Percentiles rank a stretch among this genome's conserved stretches.
Conservation (phyloP, 2,113 vertebrate genomes). For the Chiloscyllium plagiosum region DNA sequence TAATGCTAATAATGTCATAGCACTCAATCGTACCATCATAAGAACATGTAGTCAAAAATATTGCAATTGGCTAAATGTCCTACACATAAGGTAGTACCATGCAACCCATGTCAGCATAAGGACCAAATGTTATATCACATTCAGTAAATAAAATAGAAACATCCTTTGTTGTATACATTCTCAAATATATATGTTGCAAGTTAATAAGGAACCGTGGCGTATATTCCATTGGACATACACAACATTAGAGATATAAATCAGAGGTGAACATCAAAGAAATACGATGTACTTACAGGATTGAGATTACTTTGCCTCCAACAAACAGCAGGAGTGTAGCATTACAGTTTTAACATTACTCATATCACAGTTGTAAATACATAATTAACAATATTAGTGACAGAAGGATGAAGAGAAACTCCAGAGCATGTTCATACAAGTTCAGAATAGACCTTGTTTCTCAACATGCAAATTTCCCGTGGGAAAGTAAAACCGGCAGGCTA, state of each 20-base stretch:
- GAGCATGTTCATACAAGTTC: conserved; percentile 7
- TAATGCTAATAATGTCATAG: neutral
- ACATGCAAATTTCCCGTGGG: conserved; percentile 36
- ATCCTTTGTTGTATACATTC: neutral
- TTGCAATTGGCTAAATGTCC: neutral
- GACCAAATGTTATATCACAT: neutral
- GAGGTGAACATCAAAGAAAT: neutral
- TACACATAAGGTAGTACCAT: neutral
- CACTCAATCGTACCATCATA: neutral
- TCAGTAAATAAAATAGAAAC: neutral
- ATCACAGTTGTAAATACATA: conserved; percentile 31
- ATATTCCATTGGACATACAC: neutral
- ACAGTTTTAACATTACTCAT: conserved; percentile 32
- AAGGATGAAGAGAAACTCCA: conserved; percentile 13
- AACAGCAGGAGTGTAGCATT: conserved; percentile 19
- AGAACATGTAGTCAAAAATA: neutral
- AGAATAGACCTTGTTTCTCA: neutral
- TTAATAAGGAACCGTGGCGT: neutral
- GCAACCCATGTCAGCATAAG: neutral
- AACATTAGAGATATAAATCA: neutral
- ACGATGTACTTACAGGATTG: conserved; percentile 21
- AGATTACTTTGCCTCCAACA: conserved; percentile 16
- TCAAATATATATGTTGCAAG: neutral
- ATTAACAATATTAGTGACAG: conserved; percentile 31
- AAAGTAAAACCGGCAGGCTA: conserved; percentile 17